A percentile compares a stretch with the other conserved stretches of the same genome.
phyloP scores from a whole-genome alignment of 2,113 vertebrate genomes.

The Triplophysa tibetana region DNA sequence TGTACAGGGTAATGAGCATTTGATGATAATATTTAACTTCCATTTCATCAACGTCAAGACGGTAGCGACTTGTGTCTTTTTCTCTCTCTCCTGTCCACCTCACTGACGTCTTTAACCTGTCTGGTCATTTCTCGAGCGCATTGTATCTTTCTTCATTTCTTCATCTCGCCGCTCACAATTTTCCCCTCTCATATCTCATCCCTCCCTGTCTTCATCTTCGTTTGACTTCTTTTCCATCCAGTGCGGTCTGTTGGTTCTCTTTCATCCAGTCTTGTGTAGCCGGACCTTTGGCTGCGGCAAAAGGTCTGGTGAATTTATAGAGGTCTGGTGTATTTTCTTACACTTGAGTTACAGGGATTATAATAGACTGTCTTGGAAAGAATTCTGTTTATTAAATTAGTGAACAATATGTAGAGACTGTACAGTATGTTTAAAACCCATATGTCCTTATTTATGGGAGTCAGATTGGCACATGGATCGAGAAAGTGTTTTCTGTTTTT shows the following conservation, averaged over 20 bases:
- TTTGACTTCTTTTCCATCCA: slow-evolving; percentile 8
- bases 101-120: slow-evolving; percentile 29
- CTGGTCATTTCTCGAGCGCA: neutral
- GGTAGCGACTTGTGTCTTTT: neutral
- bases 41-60: slow-evolving; percentile 20
- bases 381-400: too few species aligned
- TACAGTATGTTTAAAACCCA: too few species aligned
- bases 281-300: too few species aligned
- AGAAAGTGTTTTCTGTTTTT: too few species aligned
- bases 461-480: too few species aligned
- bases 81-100: slow-evolving; percentile 25
- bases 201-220: slow-evolving; percentile 13
- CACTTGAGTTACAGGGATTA: too few species aligned
- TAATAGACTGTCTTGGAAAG: too few species aligned
- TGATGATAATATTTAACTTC: slow-evolving; percentile 48
- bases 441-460: too few species aligned
- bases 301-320: too few species aligned
- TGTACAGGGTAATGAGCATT: slow-evolving; percentile 44
- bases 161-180: neutral
- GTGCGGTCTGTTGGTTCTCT: slow-evolving; percentile 11
- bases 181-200: slow-evolving; percentile 2
- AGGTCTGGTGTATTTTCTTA: too few species aligned
- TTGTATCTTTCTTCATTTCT: slow-evolving; percentile 27
- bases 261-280: slow-evolving; percentile 8
- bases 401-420: too few species aligned